Evolutionary conservation across 2,888 invertebrate genomes (phyloP), one percentile per base, ranked within the genome.

Genomic region (Esperia sulphurella): DNA sequence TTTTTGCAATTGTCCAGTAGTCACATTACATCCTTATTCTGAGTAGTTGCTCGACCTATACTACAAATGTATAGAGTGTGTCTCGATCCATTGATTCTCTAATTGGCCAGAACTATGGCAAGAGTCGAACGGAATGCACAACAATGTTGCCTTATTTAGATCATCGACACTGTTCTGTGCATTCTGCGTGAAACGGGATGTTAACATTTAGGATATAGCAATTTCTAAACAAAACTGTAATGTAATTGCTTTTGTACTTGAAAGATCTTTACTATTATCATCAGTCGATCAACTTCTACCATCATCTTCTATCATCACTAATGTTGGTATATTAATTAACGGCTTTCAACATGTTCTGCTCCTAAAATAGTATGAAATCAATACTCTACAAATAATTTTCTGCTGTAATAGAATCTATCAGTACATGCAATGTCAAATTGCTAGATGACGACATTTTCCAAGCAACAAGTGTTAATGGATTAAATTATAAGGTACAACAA

Each of bases 31-130:
- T 21, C 21, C 21, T 21, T 21, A 21, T 21, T 21, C 21, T 21
- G 21, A 5, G 5, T 21, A 21, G 8, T 37, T n/a, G 33, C 14
- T 43, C n/a, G 14, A 21, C 33, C 13, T 14, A n/a, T n/a, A n/a
- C 31, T n/a, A n/a, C 37, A n/a, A 37, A 38, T 39, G 45, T 38
- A 43, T 31, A 31, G 6, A 35, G 45, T 45, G 48, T 13, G 51
- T 46, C 39, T 47, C 45, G 40, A 29, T n/a, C 31, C 13, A 41
- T 30, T 49, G 45, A 14, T 9, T 38, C 12, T 46, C 29, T 45
- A 49, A 52, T 46, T 37, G 10, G 10, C 21, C 48, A 46, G 46
- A 52, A 49, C 51, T 33, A 38, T 28, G 43, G 28, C 39, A 39
- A 13, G 6, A 46, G 38, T 13, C 8, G 8, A 45, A 21, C 21